A percentile compares a stretch with the other conserved stretches of the same genome.
Evolutionary conservation across 2,888 invertebrate genomes (phyloP).

Genomic region (Hydriomena furcata): DNA sequence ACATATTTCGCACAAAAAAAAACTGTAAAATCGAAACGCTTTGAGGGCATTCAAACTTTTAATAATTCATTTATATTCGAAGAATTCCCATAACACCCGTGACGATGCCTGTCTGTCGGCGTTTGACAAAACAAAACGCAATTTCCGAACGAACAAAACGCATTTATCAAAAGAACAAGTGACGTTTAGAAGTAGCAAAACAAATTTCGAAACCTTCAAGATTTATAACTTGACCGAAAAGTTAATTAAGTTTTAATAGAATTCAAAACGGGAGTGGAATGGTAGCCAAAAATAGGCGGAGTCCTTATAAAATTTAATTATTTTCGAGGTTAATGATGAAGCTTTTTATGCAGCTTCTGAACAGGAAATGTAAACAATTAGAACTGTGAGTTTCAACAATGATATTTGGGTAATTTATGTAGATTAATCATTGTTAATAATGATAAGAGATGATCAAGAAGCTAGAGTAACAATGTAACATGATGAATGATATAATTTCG

Average conservation of each 20-base stretch:
- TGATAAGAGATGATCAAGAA: neutral
- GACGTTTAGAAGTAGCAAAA: slow-evolving; percentile 82
- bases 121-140: slow-evolving; percentile 64
- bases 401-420: slow-evolving; percentile 35
- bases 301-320: slow-evolving; percentile 81
- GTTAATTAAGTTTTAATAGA: slow-evolving; percentile 84
- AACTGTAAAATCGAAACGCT: slow-evolving; percentile 38
- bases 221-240: slow-evolving; percentile 75
- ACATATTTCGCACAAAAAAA: slow-evolving; percentile 34
- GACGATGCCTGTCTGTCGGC: slow-evolving; percentile 67
- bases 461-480: slow-evolving; percentile 6
- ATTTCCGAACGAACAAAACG: slow-evolving; percentile 66
- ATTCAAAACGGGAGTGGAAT: slow-evolving; percentile 79
- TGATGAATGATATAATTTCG: no score
- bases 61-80: slow-evolving; percentile 45
- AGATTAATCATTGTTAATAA: slow-evolving; percentile 29
- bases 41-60: slow-evolving; percentile 40
- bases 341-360: slow-evolving; percentile 66
- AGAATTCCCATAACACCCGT: slow-evolving; percentile 43
- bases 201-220: slow-evolving; percentile 73
- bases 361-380: slow-evolving; percentile 73
- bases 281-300: slow-evolving; percentile 84
- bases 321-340: slow-evolving; percentile 71
- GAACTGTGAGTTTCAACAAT: slow-evolving; percentile 38
- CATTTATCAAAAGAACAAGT: slow-evolving; percentile 80